Conservation (phyloP, 2,113 vertebrate species). For the Seriola quinqueradiata region DNA sequence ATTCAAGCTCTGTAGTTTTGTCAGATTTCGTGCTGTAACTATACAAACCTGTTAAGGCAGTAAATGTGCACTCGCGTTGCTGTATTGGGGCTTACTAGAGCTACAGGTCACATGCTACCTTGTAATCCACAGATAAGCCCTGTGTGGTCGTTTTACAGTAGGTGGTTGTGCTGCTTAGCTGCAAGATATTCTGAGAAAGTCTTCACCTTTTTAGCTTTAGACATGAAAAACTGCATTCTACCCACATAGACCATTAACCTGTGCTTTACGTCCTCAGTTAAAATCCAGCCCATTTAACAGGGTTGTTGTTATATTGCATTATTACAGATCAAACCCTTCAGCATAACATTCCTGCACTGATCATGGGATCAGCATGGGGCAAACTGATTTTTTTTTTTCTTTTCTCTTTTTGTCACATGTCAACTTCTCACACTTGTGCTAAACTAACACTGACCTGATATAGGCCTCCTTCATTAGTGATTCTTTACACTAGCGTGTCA, state of each 20-base stretch:
- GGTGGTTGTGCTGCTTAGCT: constrained; percentile 9
- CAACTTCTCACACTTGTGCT: constrained; percentile 28
- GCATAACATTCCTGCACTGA: constrained; percentile 44
- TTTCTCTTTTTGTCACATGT: constrained; percentile 39
- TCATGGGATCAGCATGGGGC: constrained; percentile 63
- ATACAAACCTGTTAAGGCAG: neutral
- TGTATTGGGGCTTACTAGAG: constrained; percentile 47
- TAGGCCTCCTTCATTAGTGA: constrained; percentile 19
- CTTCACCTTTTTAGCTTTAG: neutral
- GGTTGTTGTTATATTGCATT: neutral
- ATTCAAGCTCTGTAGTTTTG: neutral
- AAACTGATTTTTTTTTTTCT: neutral
- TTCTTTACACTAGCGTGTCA: neutral
- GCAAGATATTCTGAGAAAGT: neutral
- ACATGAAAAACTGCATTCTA: neutral
- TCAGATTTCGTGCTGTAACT: neutral
- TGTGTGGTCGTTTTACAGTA: constrained; percentile 53
- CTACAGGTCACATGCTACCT: constrained; percentile 75
- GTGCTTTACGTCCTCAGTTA: neutral
- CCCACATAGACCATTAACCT: neutral
- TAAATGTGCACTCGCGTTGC: neutral
- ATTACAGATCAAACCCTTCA: neutral
- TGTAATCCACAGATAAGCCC: constrained; percentile 79
- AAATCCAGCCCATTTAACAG: neutral
- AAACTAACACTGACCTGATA: constrained; percentile 51